Conservation (phyloP, 2,888 invertebrate species). For the Troglohyphantes excavatus region DNA sequence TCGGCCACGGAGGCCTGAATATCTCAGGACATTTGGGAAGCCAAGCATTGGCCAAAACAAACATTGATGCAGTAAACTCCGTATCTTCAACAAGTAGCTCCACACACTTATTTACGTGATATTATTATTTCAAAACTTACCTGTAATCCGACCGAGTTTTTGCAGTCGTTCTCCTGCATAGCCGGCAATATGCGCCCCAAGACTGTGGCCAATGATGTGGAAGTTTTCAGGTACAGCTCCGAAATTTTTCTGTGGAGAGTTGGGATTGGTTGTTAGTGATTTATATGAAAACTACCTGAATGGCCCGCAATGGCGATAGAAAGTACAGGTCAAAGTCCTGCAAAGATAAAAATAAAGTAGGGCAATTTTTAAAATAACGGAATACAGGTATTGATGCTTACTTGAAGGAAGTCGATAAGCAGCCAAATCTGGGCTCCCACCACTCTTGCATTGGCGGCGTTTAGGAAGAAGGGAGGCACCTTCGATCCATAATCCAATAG, state of each 20-base stretch:
- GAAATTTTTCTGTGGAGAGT: neutral
- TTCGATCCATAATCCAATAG: slow-evolving; percentile 70
- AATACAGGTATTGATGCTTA: neutral
- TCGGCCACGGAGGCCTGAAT: too few relatives aligned
- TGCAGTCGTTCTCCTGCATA: slow-evolving; percentile 82
- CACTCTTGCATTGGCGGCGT: slow-evolving; percentile 82
- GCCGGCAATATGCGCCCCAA: slow-evolving; percentile 83
- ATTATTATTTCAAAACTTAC: too few relatives aligned
- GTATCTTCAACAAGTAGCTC: too few relatives aligned
- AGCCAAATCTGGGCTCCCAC: slow-evolving; percentile 82
- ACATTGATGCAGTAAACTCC: too few relatives aligned
- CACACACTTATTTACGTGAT: too few relatives aligned
- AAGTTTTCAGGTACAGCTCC: slow-evolving; percentile 21
- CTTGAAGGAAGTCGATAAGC: slow-evolving; percentile 80
- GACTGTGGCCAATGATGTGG: slow-evolving; percentile 83
- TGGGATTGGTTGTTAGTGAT: too few relatives aligned
- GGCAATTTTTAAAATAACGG: too few relatives aligned
- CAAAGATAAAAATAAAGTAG: too few relatives aligned
- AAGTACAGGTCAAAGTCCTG: neutral
- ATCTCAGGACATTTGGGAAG: too few relatives aligned
- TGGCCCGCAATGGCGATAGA: neutral
- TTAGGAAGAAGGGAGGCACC: slow-evolving; percentile 81
- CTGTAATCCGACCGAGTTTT: slow-evolving; percentile 82
- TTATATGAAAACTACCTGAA: too few relatives aligned
- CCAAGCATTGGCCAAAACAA: too few relatives aligned